These are phyloP conservation scores for Apolygus lucorum DNA, from an alignment of 1,140 invertebrate species.

Conservation along the genomic window DNA sequence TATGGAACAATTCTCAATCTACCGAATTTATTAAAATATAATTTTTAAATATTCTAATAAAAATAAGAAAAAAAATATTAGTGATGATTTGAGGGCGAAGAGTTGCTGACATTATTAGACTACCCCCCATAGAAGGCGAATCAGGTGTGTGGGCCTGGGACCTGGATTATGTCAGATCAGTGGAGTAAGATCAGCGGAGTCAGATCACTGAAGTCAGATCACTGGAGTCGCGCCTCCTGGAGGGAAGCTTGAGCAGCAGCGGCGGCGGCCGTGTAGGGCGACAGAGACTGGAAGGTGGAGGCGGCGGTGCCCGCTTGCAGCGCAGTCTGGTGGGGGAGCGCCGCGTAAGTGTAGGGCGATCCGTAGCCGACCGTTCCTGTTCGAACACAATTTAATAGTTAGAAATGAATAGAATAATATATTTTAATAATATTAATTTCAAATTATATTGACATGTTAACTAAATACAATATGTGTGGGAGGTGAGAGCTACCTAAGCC, in stretches of 20 bases:
- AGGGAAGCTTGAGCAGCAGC: constrained; percentile 35
- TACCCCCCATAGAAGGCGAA: constrained; percentile 3
- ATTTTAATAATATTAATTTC: background rate
- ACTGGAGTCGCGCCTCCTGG: constrained; percentile 38
- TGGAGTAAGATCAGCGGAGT: no score
- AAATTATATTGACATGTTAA: no score
- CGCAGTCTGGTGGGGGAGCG: constrained; percentile 34
- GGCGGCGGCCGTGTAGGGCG: constrained; percentile 36
- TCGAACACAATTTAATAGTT: no score
- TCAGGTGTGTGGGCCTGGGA: no score
- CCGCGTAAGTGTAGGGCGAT: constrained; percentile 37
- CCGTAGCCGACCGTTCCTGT: constrained; percentile 36
- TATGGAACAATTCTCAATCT: no score
- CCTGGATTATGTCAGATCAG: no score
- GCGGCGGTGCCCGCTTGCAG: constrained; percentile 31
- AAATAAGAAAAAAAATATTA: background rate
- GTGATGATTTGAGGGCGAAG: background rate
- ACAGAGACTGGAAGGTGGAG: constrained; percentile 35
- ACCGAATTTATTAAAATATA: no score
- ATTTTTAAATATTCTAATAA: no score
- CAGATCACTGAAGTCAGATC: no score
- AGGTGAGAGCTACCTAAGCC: background rate
- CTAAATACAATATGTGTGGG: background rate
- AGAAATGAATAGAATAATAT: no score
- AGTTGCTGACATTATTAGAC: background rate